Conservation (phyloP, 1,140 invertebrate genomes). For the Saccostrea glomerata region DNA sequence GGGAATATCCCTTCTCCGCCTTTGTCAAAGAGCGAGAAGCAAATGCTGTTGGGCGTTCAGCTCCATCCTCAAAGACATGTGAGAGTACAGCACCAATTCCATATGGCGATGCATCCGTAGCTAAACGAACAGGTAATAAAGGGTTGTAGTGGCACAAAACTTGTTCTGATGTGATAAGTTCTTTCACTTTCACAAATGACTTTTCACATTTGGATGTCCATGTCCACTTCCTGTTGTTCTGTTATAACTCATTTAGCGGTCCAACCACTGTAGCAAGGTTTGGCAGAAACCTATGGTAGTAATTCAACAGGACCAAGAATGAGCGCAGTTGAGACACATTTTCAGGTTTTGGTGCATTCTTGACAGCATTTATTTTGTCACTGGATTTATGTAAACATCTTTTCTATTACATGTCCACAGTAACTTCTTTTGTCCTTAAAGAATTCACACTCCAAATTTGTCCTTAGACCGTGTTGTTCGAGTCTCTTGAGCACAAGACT, state of each 20-base stretch:
- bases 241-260: slow-evolving; percentile 47
- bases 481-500: slow-evolving; percentile 55
- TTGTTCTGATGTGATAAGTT: slow-evolving; percentile 39
- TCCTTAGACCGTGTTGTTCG: slow-evolving; percentile 43
- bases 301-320: slow-evolving; percentile 48
- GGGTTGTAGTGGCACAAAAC: slow-evolving; percentile 43
- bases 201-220: slow-evolving; percentile 46
- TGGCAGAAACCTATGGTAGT: slow-evolving; percentile 55
- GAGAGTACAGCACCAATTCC: slow-evolving; percentile 79
- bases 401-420: slow-evolving; percentile 42
- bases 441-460: slow-evolving; percentile 51
- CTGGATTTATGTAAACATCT: slow-evolving; percentile 43
- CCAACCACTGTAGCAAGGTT: slow-evolving; percentile 46
- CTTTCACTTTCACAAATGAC: slow-evolving; percentile 49
- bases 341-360: slow-evolving; percentile 54
- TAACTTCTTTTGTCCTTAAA: slow-evolving; percentile 43
- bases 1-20: slow-evolving; percentile 77
- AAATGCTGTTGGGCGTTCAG: slow-evolving; percentile 78
- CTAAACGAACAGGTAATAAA: slow-evolving; percentile 74
- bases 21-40: slow-evolving; percentile 71
- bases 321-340: slow-evolving; percentile 51
- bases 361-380: slow-evolving; percentile 51
- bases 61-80: slow-evolving; percentile 68
- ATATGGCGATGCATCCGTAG: slow-evolving; percentile 79
- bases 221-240: slow-evolving; percentile 43